A percentile compares a stretch with the other conserved stretches of the same genome.
These are phyloP conservation scores for Ophion ventricosus DNA, from an alignment of 2,888 invertebrate species.

Conservation along the genomic window DNA sequence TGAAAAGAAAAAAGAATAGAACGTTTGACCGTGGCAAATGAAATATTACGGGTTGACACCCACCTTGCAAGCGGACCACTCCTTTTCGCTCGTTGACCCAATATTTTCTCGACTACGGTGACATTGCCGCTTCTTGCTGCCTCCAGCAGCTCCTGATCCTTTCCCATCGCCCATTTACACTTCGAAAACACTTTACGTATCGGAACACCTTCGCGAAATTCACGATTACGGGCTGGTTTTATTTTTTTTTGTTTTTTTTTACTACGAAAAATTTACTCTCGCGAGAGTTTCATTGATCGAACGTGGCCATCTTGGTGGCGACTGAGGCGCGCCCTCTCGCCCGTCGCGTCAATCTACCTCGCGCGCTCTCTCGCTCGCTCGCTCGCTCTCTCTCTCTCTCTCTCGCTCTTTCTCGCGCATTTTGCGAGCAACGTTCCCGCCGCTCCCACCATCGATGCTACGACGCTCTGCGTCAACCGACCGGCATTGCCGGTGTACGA, in stretches of 20 bases:
- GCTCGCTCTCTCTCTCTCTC: constrained; percentile 84
- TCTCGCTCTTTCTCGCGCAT: not conserved
- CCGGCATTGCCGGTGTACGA: constrained; percentile 4
- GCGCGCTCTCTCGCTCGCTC: not conserved
- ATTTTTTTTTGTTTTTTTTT: too few species aligned
- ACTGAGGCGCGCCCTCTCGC: constrained; percentile 85
- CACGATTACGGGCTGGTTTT: constrained; percentile 73
- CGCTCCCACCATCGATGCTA: too few species aligned
- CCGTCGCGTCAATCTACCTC: constrained; percentile 73
- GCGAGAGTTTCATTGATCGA: constrained; percentile 88
- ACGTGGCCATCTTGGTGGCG: constrained; percentile 88
- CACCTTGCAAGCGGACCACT: constrained; percentile 97
- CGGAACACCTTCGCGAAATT: constrained; percentile 64
- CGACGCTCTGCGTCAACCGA: not conserved
- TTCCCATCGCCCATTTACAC: constrained; percentile 91
- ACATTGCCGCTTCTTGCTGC: constrained; percentile 97
- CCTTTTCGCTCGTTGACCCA: constrained; percentile 94
- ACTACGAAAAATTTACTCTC: constrained; percentile 83
- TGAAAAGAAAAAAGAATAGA: not conserved
- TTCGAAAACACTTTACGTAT: constrained; percentile 70
- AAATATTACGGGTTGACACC: constrained; percentile 82
- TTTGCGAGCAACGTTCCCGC: not conserved
- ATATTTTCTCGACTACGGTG: constrained; percentile 94
- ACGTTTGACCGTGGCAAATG: constrained; percentile 38
- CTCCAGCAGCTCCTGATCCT: constrained; percentile 98